These are phyloP conservation scores for Caerostris extrusa DNA, from an alignment of 1,140 invertebrate species.

Conservation along the genomic window DNA sequence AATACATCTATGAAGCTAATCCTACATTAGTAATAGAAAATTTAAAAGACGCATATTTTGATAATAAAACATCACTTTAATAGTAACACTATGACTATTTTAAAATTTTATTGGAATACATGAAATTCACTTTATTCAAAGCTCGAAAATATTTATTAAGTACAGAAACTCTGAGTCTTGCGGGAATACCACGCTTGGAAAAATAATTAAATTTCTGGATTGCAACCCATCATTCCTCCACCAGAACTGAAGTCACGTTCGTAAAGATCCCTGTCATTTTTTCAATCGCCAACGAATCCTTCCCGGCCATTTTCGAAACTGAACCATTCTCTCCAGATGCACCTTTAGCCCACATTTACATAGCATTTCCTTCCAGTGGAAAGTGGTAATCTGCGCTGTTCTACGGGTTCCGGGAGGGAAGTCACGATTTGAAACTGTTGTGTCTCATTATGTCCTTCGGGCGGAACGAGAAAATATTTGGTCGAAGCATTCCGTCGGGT, in stretches of 20 bases:
- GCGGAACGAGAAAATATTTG: constrained; percentile 21
- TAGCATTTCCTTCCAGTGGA: not conserved
- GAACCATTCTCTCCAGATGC: not conserved
- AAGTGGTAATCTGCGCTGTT: not conserved
- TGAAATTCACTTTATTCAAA: no score
- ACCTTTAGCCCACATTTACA: not conserved
- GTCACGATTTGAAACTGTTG: not conserved
- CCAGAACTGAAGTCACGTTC: not conserved
- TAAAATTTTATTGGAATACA: no score
- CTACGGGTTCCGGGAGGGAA: not conserved
- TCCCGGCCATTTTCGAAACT: no score
- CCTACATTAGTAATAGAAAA: no score
- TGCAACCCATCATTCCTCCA: not conserved
- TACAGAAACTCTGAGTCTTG: no score
- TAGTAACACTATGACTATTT: no score
- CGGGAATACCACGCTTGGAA: no score
- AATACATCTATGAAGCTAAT: no score
- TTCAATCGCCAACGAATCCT: not conserved
- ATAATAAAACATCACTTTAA: no score
- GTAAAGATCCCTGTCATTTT: not conserved
- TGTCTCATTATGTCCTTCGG: constrained; percentile 16
- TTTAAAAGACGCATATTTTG: no score
- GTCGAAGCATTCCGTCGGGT: not conserved
- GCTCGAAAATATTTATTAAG: no score
- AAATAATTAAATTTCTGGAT: no score